Evolutionary conservation across 1,140 invertebrate genomes (phyloP).

Genomic region (Zaprionus ornatus): DNA sequence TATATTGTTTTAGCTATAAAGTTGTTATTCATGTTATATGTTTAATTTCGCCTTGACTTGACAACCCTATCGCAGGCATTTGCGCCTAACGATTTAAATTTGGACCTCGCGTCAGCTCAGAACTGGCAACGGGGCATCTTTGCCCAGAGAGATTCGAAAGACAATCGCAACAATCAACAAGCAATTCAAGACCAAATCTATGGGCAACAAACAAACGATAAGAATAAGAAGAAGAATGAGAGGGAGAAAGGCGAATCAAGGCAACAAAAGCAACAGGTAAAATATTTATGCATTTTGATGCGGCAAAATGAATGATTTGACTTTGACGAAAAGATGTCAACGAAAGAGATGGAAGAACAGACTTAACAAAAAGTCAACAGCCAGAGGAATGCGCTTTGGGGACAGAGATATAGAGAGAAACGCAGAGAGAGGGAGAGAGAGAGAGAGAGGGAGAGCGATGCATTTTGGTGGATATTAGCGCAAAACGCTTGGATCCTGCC

Average conservation of each 20-base stretch:
- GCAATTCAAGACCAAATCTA: slow-evolving; percentile 64
- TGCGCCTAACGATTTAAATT: slow-evolving; percentile 65
- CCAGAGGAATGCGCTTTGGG: slow-evolving; percentile 54
- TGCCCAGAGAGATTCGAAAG: slow-evolving; percentile 24
- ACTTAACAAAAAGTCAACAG: slow-evolving; percentile 1
- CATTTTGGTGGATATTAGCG: slow-evolving; percentile 80
- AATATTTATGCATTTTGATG: slow-evolving; percentile 83
- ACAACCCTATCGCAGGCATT: slow-evolving; percentile 40
- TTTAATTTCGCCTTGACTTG: background rate
- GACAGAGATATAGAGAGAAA: slow-evolving; percentile 31
- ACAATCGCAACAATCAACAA: slow-evolving; percentile 74
- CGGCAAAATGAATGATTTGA: slow-evolving; percentile 84
- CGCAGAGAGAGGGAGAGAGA: background rate
- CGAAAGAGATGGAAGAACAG: slow-evolving; percentile 33
- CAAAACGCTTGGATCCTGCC: slow-evolving; percentile 81
- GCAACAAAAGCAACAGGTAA: slow-evolving; percentile 32
- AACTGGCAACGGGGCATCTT: slow-evolving; percentile 17
- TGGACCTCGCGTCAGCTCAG: slow-evolving; percentile 11
- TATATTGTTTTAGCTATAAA: background rate
- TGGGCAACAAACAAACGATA: slow-evolving; percentile 30
- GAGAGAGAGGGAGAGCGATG: slow-evolving; percentile 6
- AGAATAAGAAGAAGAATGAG: background rate
- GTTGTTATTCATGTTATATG: no score
- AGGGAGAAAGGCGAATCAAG: slow-evolving; percentile 16
- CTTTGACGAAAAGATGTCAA: slow-evolving; percentile 84